Conservation (phyloP, 2,113 vertebrate genomes). For the Saguinus midas region DNA sequence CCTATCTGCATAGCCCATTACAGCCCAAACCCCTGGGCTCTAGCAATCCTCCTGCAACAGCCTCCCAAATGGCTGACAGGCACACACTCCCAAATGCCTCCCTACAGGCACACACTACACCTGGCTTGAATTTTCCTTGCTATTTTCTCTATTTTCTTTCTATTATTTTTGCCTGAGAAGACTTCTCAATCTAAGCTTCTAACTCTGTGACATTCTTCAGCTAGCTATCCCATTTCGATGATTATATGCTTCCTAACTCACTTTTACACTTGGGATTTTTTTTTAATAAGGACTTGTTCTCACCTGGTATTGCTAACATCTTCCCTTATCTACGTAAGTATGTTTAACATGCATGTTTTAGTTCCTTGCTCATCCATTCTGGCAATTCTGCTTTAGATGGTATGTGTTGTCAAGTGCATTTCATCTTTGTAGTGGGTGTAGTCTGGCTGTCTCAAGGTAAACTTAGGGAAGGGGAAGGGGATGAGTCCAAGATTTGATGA, state of each 20-base stretch:
- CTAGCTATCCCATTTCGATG: not conserved
- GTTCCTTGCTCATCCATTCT: not conserved
- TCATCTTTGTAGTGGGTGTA: not conserved
- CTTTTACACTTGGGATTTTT: not conserved
- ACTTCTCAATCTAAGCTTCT: not conserved
- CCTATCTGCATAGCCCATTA: not conserved
- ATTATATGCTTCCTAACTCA: not conserved
- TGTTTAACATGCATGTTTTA: not conserved
- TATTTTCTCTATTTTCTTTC: not conserved
- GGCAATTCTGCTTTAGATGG: not conserved
- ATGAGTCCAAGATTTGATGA: not conserved
- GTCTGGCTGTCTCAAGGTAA: no score
- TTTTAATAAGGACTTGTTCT: not conserved
- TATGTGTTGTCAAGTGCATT: no score
- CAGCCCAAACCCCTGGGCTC: not conserved
- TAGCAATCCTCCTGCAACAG: not conserved
- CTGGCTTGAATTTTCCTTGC: not conserved
- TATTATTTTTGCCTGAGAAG: not conserved
- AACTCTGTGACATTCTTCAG: not conserved
- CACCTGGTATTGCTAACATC: not conserved
- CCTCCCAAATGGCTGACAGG: not conserved
- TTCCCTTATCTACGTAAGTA: not conserved
- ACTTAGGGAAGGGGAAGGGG: not conserved
- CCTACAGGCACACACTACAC: not conserved
- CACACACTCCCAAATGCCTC: no score